Conservation (phyloP, 2,113 vertebrate species). For the Uria aalge region DNA sequence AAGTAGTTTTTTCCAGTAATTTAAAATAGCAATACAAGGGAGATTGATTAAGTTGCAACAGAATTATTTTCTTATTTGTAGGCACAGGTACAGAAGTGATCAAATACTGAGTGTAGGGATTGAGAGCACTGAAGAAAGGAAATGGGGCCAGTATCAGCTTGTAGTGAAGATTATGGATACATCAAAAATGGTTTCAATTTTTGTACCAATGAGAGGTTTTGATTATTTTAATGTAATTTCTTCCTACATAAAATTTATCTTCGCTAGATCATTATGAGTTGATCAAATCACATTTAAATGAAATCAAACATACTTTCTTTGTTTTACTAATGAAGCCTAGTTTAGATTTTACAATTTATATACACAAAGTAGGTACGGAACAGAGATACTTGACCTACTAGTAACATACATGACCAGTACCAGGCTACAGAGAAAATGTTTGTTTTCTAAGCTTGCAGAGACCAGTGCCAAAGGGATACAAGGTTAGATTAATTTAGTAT, state of each 20-base stretch:
- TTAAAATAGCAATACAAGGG: background rate
- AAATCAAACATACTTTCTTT: background rate
- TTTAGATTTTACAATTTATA: background rate
- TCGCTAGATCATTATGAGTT: background rate
- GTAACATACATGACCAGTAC: background rate
- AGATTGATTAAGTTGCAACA: background rate
- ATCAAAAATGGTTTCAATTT: background rate
- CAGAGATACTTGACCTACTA: background rate
- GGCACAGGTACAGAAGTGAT: background rate
- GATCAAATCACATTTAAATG: background rate
- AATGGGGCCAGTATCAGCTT: background rate
- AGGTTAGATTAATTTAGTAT: background rate
- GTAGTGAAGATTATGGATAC: background rate
- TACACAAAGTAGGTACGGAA: background rate
- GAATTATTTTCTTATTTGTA: background rate
- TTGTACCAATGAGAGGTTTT: background rate
- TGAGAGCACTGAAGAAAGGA: background rate
- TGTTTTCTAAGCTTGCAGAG: background rate
- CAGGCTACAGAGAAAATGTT: accelerated
- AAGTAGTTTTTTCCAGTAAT: background rate
- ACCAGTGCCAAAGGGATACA: background rate
- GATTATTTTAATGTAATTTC: background rate
- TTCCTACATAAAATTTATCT: background rate
- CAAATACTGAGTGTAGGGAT: background rate
- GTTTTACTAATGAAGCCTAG: background rate